phyloP scores from a whole-genome alignment of 2,113 vertebrate genomes.

The Nycticorax nycticorax region DNA sequence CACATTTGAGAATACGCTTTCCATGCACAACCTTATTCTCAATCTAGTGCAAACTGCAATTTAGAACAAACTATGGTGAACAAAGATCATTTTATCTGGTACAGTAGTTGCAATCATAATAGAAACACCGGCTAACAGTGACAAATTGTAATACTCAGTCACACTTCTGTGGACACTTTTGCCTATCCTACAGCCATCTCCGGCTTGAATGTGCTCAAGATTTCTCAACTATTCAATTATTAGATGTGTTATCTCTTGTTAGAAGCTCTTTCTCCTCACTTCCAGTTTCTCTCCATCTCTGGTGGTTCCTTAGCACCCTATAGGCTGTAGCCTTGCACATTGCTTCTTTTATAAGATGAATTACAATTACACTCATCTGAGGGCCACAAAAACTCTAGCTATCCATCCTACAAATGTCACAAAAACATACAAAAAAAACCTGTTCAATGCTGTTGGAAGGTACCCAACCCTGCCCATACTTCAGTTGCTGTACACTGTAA shows the following conservation, averaged over 20 bases:
- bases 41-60: neutral
- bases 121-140: neutral
- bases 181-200: neutral
- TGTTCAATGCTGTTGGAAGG: neutral
- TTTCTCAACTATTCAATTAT: neutral
- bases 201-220: neutral
- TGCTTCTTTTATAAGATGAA: neutral
- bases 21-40: neutral
- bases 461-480: neutral
- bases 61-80: neutral
- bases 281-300: neutral
- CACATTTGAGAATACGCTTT: neutral
- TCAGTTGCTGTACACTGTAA: neutral
- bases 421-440: neutral
- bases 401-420: neutral
- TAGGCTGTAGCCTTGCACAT: neutral
- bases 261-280: neutral
- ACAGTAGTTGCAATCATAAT: neutral
- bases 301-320: neutral
- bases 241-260: neutral
- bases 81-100: neutral
- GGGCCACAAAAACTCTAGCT: neutral
- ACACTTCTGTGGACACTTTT: neutral
- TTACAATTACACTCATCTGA: neutral
- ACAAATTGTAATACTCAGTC: neutral